Evolutionary conservation across 2,113 vertebrate genomes (phyloP).

Genomic region (Condylura cristata): DNA sequence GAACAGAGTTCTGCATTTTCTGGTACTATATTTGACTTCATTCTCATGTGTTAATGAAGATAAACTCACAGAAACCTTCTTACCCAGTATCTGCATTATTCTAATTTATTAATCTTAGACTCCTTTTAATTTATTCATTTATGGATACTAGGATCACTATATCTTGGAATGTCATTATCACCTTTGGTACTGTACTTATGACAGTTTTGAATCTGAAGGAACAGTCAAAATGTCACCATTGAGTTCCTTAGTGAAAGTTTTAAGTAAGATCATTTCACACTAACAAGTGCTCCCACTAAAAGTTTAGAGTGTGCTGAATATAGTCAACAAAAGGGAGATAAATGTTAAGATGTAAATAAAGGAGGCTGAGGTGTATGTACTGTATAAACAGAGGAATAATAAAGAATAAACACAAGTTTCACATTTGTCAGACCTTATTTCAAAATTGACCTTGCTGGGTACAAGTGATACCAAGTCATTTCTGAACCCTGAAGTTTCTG

Average conservation of each 20-base stretch:
- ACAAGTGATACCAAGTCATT: not conserved
- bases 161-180: not conserved
- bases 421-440: not conserved
- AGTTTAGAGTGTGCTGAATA: not conserved
- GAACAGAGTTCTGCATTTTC: not conserved
- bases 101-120: not conserved
- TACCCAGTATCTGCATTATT: not conserved
- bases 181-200: not conserved
- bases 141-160: not conserved
- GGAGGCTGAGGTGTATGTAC: not conserved
- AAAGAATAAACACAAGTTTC: not conserved
- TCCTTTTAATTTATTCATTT: not conserved
- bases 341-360: no score
- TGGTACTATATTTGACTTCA: not conserved
- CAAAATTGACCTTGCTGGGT: not conserved
- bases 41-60: not conserved
- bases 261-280: not conserved
- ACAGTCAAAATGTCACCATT: not conserved
- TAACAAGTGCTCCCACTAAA: not conserved
- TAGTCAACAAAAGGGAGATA: not conserved
- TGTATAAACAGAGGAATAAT: not conserved
- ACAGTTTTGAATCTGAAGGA: not conserved
- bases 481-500: not conserved
- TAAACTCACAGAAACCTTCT: not conserved
- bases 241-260: not conserved